A percentile compares a stretch with the other conserved stretches of the same genome.
These are phyloP conservation scores for Thamnophis sirtalis DNA, from an alignment of 2,113 vertebrate species.

Conservation along the genomic window DNA sequence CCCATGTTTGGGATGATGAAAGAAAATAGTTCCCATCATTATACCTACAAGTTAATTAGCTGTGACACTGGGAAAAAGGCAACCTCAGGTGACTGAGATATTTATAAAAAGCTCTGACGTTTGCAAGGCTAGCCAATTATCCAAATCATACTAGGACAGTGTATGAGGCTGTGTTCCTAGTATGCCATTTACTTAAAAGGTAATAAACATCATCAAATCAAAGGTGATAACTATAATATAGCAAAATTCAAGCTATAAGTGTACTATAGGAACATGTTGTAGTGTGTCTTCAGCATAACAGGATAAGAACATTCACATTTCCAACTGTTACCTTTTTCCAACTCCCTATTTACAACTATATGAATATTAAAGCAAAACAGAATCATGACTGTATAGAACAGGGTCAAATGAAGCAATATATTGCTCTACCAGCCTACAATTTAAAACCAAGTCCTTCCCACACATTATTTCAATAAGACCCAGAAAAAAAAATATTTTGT, in stretches of 20 bases:
- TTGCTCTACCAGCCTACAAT: neutral
- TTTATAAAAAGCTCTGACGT: conserved; percentile 62
- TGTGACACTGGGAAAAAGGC: conserved; percentile 69
- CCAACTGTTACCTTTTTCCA: too few relatives aligned
- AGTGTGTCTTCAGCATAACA: neutral
- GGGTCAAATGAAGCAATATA: neutral
- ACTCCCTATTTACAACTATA: neutral
- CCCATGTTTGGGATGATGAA: conserved; percentile 35
- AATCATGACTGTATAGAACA: neutral
- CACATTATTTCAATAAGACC: neutral
- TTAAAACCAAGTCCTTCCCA: neutral
- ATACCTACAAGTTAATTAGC: conserved; percentile 69
- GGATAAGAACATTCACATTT: neutral
- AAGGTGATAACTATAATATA: neutral
- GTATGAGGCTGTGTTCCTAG: conserved; percentile 60
- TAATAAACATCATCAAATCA: conserved; percentile 22
- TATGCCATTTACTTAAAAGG: conserved; percentile 8
- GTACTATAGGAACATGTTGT: neutral
- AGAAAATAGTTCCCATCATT: conserved; percentile 63
- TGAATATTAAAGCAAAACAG: neutral
- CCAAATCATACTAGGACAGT: conserved; percentile 37
- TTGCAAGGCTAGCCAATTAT: conserved; percentile 56
- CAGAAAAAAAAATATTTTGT: neutral
- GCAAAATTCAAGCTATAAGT: neutral
- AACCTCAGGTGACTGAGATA: conserved; percentile 61